Evolutionary conservation across 1,140 invertebrate genomes (phyloP), one percentile per base, ranked within the genome.

Genomic region (Elymnias hypermnestra): DNA sequence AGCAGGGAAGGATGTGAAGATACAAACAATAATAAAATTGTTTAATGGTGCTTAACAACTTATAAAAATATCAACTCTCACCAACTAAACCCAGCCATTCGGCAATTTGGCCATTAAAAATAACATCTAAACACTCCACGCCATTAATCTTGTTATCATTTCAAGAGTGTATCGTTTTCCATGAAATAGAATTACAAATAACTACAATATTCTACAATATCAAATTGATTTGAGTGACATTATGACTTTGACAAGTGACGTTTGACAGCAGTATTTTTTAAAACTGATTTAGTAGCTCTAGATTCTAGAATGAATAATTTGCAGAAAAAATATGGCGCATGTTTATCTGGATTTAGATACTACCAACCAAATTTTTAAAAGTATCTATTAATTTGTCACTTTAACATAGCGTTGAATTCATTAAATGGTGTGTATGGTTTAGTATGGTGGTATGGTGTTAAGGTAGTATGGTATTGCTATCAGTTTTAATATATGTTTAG

Each of bases 71-170:
- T 14, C 47, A 62, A 46, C 37, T 66, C 72, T 79, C 44, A 86
- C 83, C 83, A 86, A 68, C 76, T 86, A 63, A 86, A 86, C 67
- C 83, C 83, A 82, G 79, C 83, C 83, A 86, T 86, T 85, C 82
- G 82, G 71, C 81, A 81, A 52, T 72, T 72, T 74, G 72, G 77
- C 82, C 83, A 86, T 86, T 69, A 82, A 86, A 74, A 76, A 53
- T 55, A 49, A 51, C 53, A 64, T 52, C 48, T 60, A 65, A 68
- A 63, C 45, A 63, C 63, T 67, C 37, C 57, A 66, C 47, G 57
- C 44, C 31, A 50, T 45, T 53, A 64, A 59, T 70, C 39, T 55
- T 54, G 50, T 60, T 66, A 71, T 67, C 66, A 77, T 75, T 64
- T 61, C 65, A 57, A 62, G 37, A 62, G 54, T 43, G 33, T 21